Evolutionary conservation across 2,113 vertebrate genomes (phyloP).

Genomic region (Greenwoodochromis staneri): DNA sequence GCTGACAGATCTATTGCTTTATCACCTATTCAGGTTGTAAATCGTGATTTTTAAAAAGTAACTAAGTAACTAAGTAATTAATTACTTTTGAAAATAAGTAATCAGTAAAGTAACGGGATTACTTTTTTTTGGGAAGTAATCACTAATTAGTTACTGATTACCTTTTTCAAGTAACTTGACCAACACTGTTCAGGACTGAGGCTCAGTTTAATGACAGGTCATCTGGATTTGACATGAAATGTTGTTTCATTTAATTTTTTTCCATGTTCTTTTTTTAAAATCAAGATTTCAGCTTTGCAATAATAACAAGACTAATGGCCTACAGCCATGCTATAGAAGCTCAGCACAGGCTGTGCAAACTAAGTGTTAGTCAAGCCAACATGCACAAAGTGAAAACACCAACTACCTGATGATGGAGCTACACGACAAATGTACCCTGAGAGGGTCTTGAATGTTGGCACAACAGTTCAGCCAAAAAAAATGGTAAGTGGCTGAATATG

Average conservation of each 20-base stretch:
- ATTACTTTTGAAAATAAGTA: no score
- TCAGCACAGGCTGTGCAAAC: background rate
- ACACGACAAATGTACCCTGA: background rate
- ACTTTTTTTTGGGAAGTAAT: no score
- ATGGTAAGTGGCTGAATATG: background rate
- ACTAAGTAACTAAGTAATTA: no score
- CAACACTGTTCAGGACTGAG: background rate
- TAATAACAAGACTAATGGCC: background rate
- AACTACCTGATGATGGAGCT: background rate
- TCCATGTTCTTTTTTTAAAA: background rate
- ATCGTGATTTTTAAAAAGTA: no score
- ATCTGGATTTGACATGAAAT: background rate
- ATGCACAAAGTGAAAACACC: background rate
- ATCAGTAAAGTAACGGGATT: no score
- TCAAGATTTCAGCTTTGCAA: background rate
- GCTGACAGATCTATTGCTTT: no score
- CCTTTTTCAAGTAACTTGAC: no score
- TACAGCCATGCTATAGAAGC: background rate
- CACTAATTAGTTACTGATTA: no score
- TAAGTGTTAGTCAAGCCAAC: background rate
- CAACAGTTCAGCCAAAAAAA: background rate
- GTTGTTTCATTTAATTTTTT: background rate
- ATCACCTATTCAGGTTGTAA: no score
- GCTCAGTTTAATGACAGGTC: background rate
- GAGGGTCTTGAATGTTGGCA: background rate